Percentiles rank a stretch among this genome's conserved stretches.
phyloP scores from a whole-genome alignment of 2,888 invertebrate species.

The Cantharis rustica region DNA sequence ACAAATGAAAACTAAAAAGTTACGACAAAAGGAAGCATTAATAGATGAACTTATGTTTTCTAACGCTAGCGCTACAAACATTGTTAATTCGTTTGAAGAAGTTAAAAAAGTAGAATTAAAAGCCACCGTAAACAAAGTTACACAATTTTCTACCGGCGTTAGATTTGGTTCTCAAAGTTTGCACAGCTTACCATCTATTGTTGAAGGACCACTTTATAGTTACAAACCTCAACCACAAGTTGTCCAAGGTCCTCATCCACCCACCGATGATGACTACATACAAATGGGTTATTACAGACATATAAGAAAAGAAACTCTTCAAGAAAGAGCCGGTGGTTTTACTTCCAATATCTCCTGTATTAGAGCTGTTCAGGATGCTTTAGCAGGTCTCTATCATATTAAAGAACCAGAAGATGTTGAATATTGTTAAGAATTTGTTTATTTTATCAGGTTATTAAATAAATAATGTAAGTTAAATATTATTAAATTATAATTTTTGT shows the following conservation, averaged over 20 bases:
- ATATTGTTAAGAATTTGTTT: conserved; percentile 1
- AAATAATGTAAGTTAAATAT: not conserved
- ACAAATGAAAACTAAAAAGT: conserved; percentile 79
- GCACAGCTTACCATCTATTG: conserved; percentile 70
- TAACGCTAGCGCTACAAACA: conserved; percentile 85
- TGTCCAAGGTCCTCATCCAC: conserved; percentile 77
- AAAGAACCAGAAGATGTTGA: conserved; percentile 32
- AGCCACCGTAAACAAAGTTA: conserved; percentile 58
- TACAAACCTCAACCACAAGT: conserved; percentile 67
- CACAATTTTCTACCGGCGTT: conserved; percentile 86
- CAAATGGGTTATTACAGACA: conserved; percentile 73
- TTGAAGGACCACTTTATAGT: conserved; percentile 76
- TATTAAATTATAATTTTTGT: not conserved
- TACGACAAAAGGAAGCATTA: conserved; percentile 85
- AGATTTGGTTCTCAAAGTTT: conserved; percentile 72
- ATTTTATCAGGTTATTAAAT: conserved; percentile 17
- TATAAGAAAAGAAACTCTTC: conserved; percentile 71
- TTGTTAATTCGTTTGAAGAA: conserved; percentile 80
- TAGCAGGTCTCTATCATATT: conserved; percentile 72
- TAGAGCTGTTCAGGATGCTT: conserved; percentile 85
- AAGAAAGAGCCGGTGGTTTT: conserved; percentile 88
- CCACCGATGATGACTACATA: conserved; percentile 66
- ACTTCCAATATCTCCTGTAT: conserved; percentile 81
- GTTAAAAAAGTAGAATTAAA: conserved; percentile 65
- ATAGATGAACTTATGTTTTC: conserved; percentile 96